These are phyloP conservation scores for Zaprionus ghesquierei DNA, from an alignment of 1,140 invertebrate species.

Conservation along the genomic window DNA sequence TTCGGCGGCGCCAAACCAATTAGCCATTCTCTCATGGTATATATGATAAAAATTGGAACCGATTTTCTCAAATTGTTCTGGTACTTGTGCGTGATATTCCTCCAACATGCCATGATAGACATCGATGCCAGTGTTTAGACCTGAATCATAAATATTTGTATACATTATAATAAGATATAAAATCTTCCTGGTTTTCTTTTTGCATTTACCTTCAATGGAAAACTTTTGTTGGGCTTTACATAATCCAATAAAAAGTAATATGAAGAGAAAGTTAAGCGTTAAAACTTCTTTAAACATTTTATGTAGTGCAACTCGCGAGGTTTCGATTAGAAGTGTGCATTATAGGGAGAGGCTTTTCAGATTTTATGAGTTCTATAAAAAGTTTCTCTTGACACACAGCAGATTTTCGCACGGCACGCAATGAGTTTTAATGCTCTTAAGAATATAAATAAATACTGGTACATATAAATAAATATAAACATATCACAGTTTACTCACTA, in stretches of 20 bases:
- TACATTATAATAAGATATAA: background rate
- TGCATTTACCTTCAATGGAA: background rate
- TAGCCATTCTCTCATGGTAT: background rate
- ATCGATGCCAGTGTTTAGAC: background rate
- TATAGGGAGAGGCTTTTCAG: background rate
- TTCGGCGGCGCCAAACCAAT: conserved; percentile 25
- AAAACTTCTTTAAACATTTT: conserved; percentile 17
- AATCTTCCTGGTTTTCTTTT: background rate
- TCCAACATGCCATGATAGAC: background rate
- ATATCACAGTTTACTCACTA: background rate
- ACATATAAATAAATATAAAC: no score
- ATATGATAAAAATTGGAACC: conserved; percentile 13
- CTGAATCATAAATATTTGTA: background rate
- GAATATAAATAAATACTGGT: no score
- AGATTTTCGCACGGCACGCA: no score
- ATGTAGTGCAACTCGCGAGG: background rate
- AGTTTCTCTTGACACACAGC: background rate
- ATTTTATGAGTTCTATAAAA: background rate
- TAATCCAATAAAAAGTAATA: background rate
- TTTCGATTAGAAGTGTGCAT: background rate
- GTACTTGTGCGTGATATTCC: background rate
- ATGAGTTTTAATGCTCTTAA: no score
- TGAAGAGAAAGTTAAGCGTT: background rate
- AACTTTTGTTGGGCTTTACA: background rate
- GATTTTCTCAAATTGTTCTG: background rate